Conservation (phyloP, 2,888 invertebrate genomes). For the Kuschelorhynchus macadamiae region DNA sequence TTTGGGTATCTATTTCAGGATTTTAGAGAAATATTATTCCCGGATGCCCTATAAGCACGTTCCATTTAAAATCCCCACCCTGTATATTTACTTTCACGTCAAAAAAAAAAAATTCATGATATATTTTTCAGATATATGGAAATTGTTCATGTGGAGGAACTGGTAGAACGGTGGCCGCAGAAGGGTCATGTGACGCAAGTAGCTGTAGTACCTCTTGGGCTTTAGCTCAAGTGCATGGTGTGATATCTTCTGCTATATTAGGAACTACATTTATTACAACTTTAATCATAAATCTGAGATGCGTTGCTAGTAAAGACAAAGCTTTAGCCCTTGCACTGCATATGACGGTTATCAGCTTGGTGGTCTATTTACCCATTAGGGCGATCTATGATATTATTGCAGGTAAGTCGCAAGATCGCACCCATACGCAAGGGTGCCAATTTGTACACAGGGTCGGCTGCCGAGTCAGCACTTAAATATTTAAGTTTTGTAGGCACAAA, state of each 20-base stretch:
- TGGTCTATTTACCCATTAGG: constrained; percentile 76
- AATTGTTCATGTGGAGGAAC: constrained; percentile 70
- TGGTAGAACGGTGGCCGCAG: constrained; percentile 66
- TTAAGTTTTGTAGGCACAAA: too few species aligned
- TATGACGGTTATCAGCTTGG: constrained; percentile 71
- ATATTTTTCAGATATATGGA: constrained; percentile 70
- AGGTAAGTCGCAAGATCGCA: constrained; percentile 67
- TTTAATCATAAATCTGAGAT: constrained; percentile 71
- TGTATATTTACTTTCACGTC: too few species aligned
- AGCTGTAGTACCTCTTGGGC: constrained; percentile 71
- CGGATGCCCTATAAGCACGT: too few species aligned
- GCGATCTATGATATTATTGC: constrained; percentile 75
- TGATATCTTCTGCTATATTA: constrained; percentile 60
- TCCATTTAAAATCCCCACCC: too few species aligned
- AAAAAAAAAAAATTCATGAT: too few species aligned
- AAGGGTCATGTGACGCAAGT: constrained; percentile 72
- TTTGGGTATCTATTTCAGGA: too few species aligned
- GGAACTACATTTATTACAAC: constrained; percentile 69
- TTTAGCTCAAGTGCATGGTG: constrained; percentile 63
- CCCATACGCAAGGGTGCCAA: too few species aligned
- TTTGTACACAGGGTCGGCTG: too few species aligned
- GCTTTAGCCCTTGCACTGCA: constrained; percentile 74
- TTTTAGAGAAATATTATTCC: too few species aligned
- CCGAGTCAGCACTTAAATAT: too few species aligned
- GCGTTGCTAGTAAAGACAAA: constrained; percentile 75